These are phyloP conservation scores for Zygothrica quintamaculata DNA, from an alignment of 2,888 invertebrate genomes.

Conservation along the genomic window DNA sequence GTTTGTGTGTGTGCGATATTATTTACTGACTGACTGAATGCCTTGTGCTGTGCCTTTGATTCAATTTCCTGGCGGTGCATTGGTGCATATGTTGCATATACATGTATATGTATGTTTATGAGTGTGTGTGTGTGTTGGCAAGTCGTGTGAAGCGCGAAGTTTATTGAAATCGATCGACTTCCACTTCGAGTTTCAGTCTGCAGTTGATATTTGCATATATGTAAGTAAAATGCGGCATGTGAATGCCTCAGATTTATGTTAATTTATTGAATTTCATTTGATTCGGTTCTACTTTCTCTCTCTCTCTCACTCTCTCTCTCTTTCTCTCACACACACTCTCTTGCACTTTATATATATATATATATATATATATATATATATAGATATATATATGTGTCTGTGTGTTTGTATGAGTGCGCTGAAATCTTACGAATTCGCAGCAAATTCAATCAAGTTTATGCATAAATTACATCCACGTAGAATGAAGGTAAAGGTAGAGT, in stretches of 20 bases:
- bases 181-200: conserved; percentile 19
- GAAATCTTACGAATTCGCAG: conserved; percentile 53
- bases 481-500: conserved; percentile 26
- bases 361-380: not conserved
- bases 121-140: too few species aligned
- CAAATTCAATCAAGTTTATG: conserved; percentile 75
- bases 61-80: conserved; percentile 60
- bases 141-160: conserved; percentile 52
- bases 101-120: too few species aligned
- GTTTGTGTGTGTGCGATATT: not conserved
- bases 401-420: conserved; percentile 23
- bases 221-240: conserved; percentile 34
- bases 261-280: conserved; percentile 77
- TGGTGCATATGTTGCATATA: conserved; percentile 42
- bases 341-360: not conserved
- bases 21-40: conserved; percentile 3
- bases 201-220: conserved; percentile 58
- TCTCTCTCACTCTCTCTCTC: conserved; percentile 18
- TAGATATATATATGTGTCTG: not conserved
- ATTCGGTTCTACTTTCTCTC: conserved; percentile 48
- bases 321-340: conserved; percentile 20
- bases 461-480: conserved; percentile 67
- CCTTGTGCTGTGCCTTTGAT: conserved; percentile 46
- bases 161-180: conserved; percentile 72
- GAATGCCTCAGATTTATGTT: conserved; percentile 72